phyloP scores from a whole-genome alignment of 2,797 vertebrate species.

The Rhabdomys pumilio region DNA sequence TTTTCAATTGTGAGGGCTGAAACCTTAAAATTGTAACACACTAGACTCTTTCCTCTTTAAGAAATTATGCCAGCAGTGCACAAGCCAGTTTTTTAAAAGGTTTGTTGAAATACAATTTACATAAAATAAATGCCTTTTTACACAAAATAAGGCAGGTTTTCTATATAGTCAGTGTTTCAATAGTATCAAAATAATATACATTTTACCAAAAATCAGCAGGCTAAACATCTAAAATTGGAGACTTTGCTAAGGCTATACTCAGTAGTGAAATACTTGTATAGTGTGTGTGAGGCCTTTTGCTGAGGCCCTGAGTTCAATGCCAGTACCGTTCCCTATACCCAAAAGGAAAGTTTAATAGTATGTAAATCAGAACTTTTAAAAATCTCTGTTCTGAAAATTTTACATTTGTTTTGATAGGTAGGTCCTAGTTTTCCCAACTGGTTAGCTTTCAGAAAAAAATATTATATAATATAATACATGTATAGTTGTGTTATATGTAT shows the following conservation, averaged over 20 bases:
- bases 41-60: constrained; percentile 39
- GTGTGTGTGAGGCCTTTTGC: background rate
- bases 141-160: constrained; percentile 24
- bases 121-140: constrained; percentile 59
- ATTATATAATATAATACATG: background rate
- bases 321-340: background rate
- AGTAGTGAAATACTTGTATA: background rate
- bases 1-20: constrained; percentile 24
- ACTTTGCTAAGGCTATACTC: background rate
- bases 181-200: constrained; percentile 30
- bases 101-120: constrained; percentile 46
- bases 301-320: background rate
- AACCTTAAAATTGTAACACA: constrained; percentile 3
- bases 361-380: background rate
- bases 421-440: constrained; percentile 31
- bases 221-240: constrained; percentile 44
- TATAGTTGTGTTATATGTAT: background rate
- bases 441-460: constrained; percentile 50
- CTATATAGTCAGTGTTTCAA: constrained; percentile 9
- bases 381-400: constrained; percentile 18
- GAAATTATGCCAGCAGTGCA: constrained; percentile 8
- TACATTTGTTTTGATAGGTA: constrained; percentile 39
- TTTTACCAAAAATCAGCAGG: constrained; percentile 29
- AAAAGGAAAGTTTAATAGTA: constrained; percentile 39
- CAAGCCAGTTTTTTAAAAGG: background rate